Evolutionary conservation across 2,113 vertebrate genomes (phyloP).

Genomic region (Hemibagrus wyckioides): DNA sequence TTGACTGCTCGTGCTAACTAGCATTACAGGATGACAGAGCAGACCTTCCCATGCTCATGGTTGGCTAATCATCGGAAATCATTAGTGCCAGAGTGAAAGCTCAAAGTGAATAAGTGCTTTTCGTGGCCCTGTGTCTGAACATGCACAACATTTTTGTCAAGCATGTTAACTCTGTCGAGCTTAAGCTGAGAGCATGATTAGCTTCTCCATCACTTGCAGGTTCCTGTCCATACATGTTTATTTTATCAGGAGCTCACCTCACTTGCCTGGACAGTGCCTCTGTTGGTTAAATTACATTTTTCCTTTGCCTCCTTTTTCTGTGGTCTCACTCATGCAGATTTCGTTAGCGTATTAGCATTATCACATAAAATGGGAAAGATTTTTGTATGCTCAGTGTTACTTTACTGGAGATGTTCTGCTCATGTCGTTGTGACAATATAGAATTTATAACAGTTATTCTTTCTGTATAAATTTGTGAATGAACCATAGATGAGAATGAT

Average conservation of each 20-base stretch:
- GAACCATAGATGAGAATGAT: background rate
- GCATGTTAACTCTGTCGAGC: background rate
- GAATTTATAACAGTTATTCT: background rate
- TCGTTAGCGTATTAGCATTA: background rate
- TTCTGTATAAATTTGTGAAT: background rate
- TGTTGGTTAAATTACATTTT: background rate
- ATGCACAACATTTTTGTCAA: slow-evolving; percentile 14
- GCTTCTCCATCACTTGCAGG: background rate
- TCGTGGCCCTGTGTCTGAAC: background rate
- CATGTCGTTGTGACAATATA: background rate
- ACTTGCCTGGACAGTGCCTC: background rate
- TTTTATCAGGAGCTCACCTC: background rate
- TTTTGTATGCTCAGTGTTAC: background rate
- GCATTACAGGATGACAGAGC: background rate
- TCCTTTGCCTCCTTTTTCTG: background rate
- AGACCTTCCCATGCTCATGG: background rate
- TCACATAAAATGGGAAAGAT: background rate
- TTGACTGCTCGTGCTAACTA: background rate
- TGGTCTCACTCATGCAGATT: background rate
- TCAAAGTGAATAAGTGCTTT: background rate
- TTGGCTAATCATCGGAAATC: slow-evolving; percentile 11
- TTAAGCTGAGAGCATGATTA: background rate
- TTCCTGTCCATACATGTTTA: slow-evolving; percentile 14
- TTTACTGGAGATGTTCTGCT: background rate
- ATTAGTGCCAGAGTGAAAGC: background rate